These are phyloP conservation scores for Leistus spinibarbis DNA, from an alignment of 2,888 invertebrate genomes.

Conservation along the genomic window DNA sequence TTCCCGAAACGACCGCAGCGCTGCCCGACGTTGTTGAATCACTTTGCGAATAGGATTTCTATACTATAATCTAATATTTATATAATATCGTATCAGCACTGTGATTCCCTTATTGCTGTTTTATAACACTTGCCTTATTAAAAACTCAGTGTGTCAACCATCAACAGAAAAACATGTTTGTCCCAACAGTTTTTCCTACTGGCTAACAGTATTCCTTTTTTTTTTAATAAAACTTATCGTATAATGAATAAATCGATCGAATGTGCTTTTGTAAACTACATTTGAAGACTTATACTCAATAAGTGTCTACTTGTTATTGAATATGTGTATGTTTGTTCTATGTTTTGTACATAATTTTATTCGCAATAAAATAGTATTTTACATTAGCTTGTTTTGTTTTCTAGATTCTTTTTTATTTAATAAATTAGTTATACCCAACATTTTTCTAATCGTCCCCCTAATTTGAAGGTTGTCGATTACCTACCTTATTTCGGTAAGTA, in stretches of 20 bases:
- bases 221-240: constrained; percentile 27
- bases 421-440: no score
- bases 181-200: constrained; percentile 22
- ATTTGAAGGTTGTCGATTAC: no score
- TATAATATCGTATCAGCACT: constrained; percentile 17
- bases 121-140: constrained; percentile 36
- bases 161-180: constrained; percentile 4
- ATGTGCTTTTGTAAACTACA: constrained; percentile 37
- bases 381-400: constrained; percentile 10
- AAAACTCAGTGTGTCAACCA: constrained; percentile 30
- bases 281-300: constrained; percentile 38
- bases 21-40: no score
- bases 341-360: constrained; percentile 40
- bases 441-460: no score
- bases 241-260: constrained; percentile 28
- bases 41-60: no score
- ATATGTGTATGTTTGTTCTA: constrained; percentile 40
- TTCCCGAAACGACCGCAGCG: no score
- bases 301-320: constrained; percentile 37
- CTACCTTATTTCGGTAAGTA: no score
- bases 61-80: background rate
- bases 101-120: constrained; percentile 35
- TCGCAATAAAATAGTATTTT: constrained; percentile 40
- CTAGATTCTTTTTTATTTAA: background rate
- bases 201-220: constrained; percentile 19